Evolutionary conservation across 2,888 invertebrate species (phyloP).

Genomic region (Alloplasta piceator): DNA sequence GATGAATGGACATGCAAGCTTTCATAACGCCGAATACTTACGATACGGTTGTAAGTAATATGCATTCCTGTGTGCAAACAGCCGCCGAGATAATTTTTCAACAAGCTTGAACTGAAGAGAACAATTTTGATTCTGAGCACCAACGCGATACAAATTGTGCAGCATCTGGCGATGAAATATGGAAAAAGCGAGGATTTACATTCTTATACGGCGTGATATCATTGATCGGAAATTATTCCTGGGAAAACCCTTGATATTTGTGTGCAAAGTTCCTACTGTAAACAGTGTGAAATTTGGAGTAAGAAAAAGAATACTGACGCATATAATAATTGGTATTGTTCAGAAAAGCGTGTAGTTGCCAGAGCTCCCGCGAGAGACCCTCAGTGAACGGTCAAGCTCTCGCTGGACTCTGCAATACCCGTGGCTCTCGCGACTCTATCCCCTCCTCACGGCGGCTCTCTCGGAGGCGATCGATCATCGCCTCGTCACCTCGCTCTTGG

Average conservation of each 20-base stretch:
- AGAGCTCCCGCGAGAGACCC: too few species aligned
- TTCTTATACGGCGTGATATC: too few species aligned
- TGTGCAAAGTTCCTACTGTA: conserved; percentile 44
- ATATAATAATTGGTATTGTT: conserved; percentile 32
- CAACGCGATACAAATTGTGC: conserved; percentile 60
- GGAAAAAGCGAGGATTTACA: conserved; percentile 60
- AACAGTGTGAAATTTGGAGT: conserved; percentile 47
- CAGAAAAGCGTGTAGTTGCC: too few species aligned
- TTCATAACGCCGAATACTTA: conserved; percentile 60
- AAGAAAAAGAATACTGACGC: conserved; percentile 27
- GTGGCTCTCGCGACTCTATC: too few species aligned
- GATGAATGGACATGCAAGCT: conserved; percentile 67
- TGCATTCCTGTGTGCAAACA: conserved; percentile 60
- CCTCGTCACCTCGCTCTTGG: too few species aligned
- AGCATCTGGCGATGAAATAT: conserved; percentile 57
- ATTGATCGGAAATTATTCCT: too few species aligned
- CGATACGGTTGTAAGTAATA: conserved; percentile 63
- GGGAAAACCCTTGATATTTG: conserved; percentile 45
- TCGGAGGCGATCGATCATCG: too few species aligned
- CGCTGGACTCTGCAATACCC: too few species aligned
- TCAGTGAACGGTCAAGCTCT: too few species aligned
- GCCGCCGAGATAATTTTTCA: conserved; percentile 63
- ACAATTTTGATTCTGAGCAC: conserved; percentile 57
- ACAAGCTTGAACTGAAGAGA: conserved; percentile 64
- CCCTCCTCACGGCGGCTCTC: too few species aligned